Conservation (phyloP, 2,113 vertebrate genomes). For the Bufo bufo region DNA sequence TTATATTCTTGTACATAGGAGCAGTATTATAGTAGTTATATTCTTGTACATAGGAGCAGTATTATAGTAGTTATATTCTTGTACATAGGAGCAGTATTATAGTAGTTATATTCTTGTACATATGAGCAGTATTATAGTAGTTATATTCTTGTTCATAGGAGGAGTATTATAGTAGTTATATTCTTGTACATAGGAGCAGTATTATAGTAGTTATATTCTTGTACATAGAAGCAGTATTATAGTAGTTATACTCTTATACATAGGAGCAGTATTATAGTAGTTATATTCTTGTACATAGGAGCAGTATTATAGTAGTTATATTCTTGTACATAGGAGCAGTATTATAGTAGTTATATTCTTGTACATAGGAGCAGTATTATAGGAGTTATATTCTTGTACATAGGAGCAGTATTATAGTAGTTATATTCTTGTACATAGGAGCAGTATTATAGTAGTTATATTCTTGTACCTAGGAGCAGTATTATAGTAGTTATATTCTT, state of each 20-base stretch:
- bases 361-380: neutral
- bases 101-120: neutral
- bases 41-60: neutral
- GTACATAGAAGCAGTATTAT: neutral
- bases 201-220: slow-evolving; percentile 11
- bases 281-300: too few species aligned
- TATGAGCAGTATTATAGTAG: neutral
- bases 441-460: slow-evolving; percentile 11
- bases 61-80: neutral
- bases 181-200: neutral
- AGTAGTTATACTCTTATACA: slow-evolving; percentile 18
- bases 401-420: neutral
- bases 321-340: neutral
- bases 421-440: slow-evolving; percentile 3
- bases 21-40: neutral
- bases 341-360: slow-evolving; percentile 15
- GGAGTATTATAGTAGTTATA: slow-evolving; percentile 8
- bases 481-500: slow-evolving; percentile 12
- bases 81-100: neutral
- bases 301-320: neutral
- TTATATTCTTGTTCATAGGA: slow-evolving; percentile 1
- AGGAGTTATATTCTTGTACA: neutral
- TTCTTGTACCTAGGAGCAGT: neutral
- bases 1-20: neutral
- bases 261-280: slow-evolving; percentile 9